Percentiles rank a stretch among this genome's conserved stretches.
phyloP scores from a whole-genome alignment of 2,113 vertebrate species.

The Natator depressus region DNA sequence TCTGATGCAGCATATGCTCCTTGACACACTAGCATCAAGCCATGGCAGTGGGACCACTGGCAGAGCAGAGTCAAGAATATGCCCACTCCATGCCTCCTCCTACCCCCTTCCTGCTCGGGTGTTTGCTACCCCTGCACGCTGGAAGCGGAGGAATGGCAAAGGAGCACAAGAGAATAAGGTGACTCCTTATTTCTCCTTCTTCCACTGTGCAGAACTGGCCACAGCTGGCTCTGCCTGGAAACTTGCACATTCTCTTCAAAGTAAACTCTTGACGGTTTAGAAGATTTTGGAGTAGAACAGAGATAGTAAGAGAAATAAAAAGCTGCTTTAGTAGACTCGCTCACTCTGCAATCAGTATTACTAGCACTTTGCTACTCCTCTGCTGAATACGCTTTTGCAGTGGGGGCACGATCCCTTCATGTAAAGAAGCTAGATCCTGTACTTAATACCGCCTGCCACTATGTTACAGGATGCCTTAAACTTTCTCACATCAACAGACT shows the following conservation, averaged over 20 bases:
- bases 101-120: background rate
- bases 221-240: background rate
- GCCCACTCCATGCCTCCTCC: background rate
- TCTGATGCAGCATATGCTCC: background rate
- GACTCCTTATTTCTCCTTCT: background rate
- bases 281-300: background rate
- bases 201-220: background rate
- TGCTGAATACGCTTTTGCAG: background rate
- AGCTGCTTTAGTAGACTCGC: background rate
- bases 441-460: background rate
- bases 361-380: background rate
- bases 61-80: background rate
- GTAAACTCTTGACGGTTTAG: background rate
- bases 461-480: background rate
- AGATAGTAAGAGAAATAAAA: background rate
- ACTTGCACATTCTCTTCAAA: constrained; percentile 3
- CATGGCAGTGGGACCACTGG: too few species aligned
- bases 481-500: background rate
- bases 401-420: background rate
- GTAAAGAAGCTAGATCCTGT: background rate
- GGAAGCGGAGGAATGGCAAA: background rate
- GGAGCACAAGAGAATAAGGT: background rate
- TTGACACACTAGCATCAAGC: background rate
- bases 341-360: background rate
- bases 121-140: background rate